These are phyloP conservation scores for Drosophila lacicola DNA, from an alignment of 2,888 invertebrate species.

Conservation along the genomic window DNA sequence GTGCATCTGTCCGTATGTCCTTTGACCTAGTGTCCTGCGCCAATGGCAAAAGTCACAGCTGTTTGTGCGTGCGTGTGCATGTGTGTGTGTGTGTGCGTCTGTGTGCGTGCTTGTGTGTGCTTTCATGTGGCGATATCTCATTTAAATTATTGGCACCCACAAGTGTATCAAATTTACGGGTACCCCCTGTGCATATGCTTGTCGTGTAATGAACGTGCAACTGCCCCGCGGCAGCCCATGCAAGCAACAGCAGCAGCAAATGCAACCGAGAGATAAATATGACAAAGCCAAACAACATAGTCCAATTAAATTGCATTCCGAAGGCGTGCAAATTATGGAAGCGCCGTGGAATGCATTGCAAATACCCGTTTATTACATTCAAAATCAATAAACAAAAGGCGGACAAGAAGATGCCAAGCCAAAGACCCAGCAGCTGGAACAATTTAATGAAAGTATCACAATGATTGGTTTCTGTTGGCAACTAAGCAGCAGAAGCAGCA, in stretches of 20 bases:
- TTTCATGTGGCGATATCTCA: conserved; percentile 49
- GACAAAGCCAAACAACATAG: conserved; percentile 62
- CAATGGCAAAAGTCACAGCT: conserved; percentile 61
- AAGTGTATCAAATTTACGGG: conserved; percentile 76
- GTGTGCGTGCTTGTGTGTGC: conserved; percentile 21
- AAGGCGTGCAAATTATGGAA: conserved; percentile 67
- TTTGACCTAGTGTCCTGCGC: conserved; percentile 1
- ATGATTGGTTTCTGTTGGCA: conserved; percentile 80
- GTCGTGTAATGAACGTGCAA: conserved; percentile 32
- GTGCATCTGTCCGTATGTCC: conserved; percentile 9
- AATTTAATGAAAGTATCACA: conserved; percentile 81
- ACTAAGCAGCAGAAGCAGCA: conserved; percentile 62
- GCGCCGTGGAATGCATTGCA: conserved; percentile 42
- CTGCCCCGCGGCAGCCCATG: conserved; percentile 33
- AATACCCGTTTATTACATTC: conserved; percentile 73
- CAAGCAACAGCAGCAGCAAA: conserved; percentile 24
- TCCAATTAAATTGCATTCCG: conserved; percentile 77
- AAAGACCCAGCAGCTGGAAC: conserved; percentile 41
- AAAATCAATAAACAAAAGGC: conserved; percentile 68
- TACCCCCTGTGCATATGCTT: conserved; percentile 48
- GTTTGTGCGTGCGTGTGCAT: conserved; percentile 12
- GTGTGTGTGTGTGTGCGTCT: conserved; percentile 14
- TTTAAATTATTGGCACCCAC: conserved; percentile 71
- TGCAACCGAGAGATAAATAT: conserved; percentile 59
- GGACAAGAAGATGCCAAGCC: conserved; percentile 30